Evolutionary conservation across 1,140 invertebrate genomes (phyloP).

Genomic region (Neodiprion fabricii): DNA sequence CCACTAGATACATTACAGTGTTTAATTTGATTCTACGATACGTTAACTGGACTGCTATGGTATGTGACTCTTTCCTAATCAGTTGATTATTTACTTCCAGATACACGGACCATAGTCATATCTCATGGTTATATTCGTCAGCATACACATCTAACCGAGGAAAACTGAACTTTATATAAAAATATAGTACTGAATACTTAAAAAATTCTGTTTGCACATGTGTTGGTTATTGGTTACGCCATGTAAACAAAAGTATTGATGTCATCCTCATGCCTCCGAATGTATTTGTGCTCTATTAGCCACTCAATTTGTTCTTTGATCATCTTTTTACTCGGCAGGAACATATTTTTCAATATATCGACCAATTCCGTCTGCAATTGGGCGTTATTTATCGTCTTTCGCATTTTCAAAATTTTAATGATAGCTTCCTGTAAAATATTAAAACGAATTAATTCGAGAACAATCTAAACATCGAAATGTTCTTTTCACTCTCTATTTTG

Average conservation of each 20-base stretch:
- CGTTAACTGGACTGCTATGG: too few relatives aligned
- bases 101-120: too few relatives aligned
- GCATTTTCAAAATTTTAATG: slow-evolving; percentile 98
- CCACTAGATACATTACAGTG: too few relatives aligned
- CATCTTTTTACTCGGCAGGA: slow-evolving; percentile 98
- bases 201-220: slow-evolving; percentile 26
- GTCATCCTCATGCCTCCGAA: slow-evolving; percentile 94
- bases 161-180: slow-evolving; percentile 24
- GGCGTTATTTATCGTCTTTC: slow-evolving; percentile 92
- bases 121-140: neutral
- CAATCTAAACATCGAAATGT: too few relatives aligned
- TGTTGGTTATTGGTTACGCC: slow-evolving; percentile 70
- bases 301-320: slow-evolving; percentile 99
- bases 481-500: neutral
- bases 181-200: slow-evolving; percentile 26
- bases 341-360: slow-evolving; percentile 99
- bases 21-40: too few relatives aligned
- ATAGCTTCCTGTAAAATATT: slow-evolving; percentile 85
- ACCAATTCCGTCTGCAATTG: slow-evolving; percentile 96
- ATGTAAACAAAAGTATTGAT: slow-evolving; percentile 99
- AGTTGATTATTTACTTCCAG: too few relatives aligned
- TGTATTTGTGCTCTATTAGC: slow-evolving; percentile 99
- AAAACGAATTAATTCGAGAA: slow-evolving; percentile 18
- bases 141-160: neutral
- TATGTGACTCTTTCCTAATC: too few relatives aligned